Conservation (phyloP, 2,888 invertebrate genomes). For the Cloeon dipterum region DNA sequence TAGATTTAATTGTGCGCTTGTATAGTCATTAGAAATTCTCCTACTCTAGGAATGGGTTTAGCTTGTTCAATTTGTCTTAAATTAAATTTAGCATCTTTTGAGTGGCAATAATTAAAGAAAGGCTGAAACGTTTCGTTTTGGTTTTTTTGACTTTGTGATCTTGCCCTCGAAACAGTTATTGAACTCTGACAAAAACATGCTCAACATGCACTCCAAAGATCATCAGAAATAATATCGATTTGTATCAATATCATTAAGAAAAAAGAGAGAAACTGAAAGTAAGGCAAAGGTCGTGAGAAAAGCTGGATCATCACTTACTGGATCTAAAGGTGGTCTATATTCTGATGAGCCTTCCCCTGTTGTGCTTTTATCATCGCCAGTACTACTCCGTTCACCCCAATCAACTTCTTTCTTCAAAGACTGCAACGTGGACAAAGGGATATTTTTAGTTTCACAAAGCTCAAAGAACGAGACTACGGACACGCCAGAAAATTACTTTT, state of each 20-base stretch:
- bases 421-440: constrained; percentile 26
- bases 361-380: constrained; percentile 45
- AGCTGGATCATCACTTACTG: constrained; percentile 33
- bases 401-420: constrained; percentile 76
- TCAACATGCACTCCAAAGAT: too few species aligned
- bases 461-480: too few species aligned
- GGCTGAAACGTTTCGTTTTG: too few species aligned
- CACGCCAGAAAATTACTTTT: too few species aligned
- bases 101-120: neutral
- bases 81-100: too few species aligned
- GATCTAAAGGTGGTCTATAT: constrained; percentile 61
- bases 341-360: constrained; percentile 53
- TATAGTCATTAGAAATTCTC: too few species aligned
- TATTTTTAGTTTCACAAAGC: too few species aligned
- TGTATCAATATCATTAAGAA: constrained; percentile 17
- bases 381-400: constrained; percentile 38
- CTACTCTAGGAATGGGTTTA: too few species aligned
- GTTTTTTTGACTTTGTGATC: neutral
- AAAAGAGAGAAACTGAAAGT: constrained; percentile 12
- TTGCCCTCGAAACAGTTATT: neutral
- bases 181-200: neutral
- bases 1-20: too few species aligned
- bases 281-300: constrained; percentile 5
- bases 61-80: too few species aligned
- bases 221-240: too few species aligned